These are phyloP conservation scores for Geococcyx californianus DNA, from an alignment of 2,113 vertebrate genomes.

Conservation along the genomic window DNA sequence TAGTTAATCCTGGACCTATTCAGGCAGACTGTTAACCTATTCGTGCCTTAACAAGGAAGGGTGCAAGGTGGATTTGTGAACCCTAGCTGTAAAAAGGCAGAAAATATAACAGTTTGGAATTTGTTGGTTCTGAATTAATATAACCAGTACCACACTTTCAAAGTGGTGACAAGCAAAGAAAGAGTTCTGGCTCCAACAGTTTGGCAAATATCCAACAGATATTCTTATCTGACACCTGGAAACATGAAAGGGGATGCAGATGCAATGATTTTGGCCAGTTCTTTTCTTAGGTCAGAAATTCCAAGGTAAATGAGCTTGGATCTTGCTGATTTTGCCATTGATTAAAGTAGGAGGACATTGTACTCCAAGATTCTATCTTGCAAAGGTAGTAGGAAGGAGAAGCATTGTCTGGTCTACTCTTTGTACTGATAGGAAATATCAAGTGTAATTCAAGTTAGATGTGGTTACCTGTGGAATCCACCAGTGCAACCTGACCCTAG, in stretches of 20 bases:
- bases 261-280: not conserved
- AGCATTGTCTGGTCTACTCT: not conserved
- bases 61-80: not conserved
- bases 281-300: not conserved
- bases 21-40: not conserved
- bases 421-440: not conserved
- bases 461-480: not conserved
- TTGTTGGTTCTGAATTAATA: not conserved
- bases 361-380: not conserved
- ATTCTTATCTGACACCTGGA: not conserved
- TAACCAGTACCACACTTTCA: not conserved
- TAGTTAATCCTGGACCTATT: not conserved
- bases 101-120: not conserved
- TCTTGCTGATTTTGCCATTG: not conserved
- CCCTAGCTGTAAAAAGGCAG: not conserved
- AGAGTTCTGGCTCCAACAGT: not conserved
- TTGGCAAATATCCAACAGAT: not conserved
- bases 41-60: not conserved
- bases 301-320: not conserved
- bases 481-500: fast-evolving
- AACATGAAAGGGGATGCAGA: not conserved
- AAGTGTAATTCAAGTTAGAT: not conserved
- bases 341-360: not conserved
- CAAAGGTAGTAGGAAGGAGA: not conserved
- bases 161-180: not conserved